Evolutionary conservation across 2,888 invertebrate species (phyloP), one percentile per base, ranked within the genome.

Genomic region (Caenorhabditis uteleia): DNA sequence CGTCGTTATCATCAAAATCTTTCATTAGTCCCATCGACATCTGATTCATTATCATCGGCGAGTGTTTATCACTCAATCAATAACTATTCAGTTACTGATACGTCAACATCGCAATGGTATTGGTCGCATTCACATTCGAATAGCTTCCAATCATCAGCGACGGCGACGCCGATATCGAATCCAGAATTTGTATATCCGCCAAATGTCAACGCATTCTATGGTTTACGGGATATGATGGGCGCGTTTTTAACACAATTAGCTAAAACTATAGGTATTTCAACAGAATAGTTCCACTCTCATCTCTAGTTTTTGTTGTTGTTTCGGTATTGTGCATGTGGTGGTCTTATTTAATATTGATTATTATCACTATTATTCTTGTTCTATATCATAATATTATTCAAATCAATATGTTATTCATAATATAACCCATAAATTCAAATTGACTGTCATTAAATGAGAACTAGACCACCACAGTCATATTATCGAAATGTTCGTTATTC

Each of bases 111-210:
- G 12, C 57, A 54, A 18, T 64, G 64, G 64, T 44, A 53, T 26
- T 64, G 64, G 64, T 48, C 64, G 18, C 57, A 55, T 27, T 20
- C 40, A 34, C 14, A 34, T 36, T 36, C 20, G 36, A 36, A 18
- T 36, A 36, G 4, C 36, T 7, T 12, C 33, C 12, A 33, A 33
- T n/a, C n/a, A n/a, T n/a, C n/a, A n/a, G n/a, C n/a, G 21, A 8
- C 39, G 10, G 26, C 46, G 5, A 49, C 55, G 3, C 55, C 61
- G 5, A 25, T 40, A 1, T 16, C 49, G 4, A 45, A 33, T 20
- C 23, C 39, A 8, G 40, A 61, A 36, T 61, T 61, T 14, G 50
- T 61, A 12, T 61, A 61, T 42, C 61, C 61, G 23, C 61, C 61
- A 6, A 55, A 61, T 26, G 51, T 56, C 38, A 56, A 62, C 36